phyloP scores from a whole-genome alignment of 2,888 invertebrate genomes.

The Drosophila imparisetae region DNA sequence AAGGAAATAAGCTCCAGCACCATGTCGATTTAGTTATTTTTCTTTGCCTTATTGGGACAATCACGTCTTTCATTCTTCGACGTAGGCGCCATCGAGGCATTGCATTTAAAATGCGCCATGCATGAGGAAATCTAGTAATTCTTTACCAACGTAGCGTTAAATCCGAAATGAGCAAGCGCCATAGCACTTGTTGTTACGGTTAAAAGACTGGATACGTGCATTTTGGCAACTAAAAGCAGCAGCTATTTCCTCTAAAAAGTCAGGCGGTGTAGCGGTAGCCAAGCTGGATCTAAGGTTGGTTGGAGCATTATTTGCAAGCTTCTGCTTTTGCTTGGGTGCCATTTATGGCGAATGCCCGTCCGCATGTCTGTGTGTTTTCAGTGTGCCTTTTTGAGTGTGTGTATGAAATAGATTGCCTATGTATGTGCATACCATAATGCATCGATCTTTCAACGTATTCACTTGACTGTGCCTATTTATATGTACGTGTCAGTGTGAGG shows the following conservation, averaged over 20 bases:
- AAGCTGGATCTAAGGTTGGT: constrained; percentile 16
- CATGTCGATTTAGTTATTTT: constrained; percentile 13
- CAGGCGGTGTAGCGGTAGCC: constrained; percentile 11
- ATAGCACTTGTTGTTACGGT: constrained; percentile 4
- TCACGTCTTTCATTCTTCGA: constrained; percentile 43
- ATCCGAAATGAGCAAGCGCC: constrained; percentile 51
- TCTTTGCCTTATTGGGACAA: constrained; percentile 28
- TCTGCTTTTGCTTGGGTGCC: constrained; percentile 10
- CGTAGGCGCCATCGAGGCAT: constrained; percentile 3
- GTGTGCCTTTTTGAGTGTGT: constrained; percentile 3
- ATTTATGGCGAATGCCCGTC: constrained; percentile 19
- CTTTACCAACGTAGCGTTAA: constrained; percentile 71
- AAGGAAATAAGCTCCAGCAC: constrained; percentile 59
- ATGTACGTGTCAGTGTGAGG: constrained; percentile 52
- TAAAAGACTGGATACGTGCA: constrained; percentile 1
- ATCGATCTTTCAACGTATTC: constrained; percentile 62
- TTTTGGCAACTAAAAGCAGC: constrained; percentile 28
- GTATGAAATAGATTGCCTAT: constrained; percentile 9
- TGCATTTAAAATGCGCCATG: constrained; percentile 57
- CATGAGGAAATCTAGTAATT: constrained; percentile 78
- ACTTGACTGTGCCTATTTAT: constrained; percentile 26
- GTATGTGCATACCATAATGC: constrained; percentile 29
- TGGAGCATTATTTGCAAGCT: constrained; percentile 17
- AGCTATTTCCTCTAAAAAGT: constrained; percentile 49
- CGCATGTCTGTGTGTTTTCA: constrained; percentile 7